phyloP scores from a whole-genome alignment of 2,113 vertebrate genomes.

The Sorex araneus region DNA sequence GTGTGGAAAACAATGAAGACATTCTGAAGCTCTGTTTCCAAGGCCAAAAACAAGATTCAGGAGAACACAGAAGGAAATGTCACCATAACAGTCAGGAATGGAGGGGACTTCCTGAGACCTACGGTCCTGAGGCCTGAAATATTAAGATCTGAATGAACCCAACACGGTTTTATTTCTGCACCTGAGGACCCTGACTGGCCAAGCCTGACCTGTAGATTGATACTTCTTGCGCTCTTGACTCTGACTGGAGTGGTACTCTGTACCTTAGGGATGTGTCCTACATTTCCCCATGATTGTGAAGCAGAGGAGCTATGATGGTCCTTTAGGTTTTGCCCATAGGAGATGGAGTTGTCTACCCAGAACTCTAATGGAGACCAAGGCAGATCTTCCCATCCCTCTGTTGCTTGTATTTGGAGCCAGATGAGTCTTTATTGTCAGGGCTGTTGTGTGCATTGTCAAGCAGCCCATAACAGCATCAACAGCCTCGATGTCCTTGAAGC shows the following conservation, averaged over 20 bases:
- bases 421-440: no score
- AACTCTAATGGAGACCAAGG: neutral
- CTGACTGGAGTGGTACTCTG: neutral
- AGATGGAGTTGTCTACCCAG: fast-evolving
- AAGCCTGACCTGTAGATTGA: constrained; percentile 3
- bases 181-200: neutral
- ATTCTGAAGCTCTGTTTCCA: constrained; percentile 42
- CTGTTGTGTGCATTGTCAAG: fast-evolving
- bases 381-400: neutral
- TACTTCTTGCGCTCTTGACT: neutral
- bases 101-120: neutral
- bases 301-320: fast-evolving
- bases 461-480: neutral
- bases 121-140: no score
- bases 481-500: no score
- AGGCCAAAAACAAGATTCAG: constrained; percentile 51
- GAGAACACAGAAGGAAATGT: neutral
- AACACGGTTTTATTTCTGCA: neutral
- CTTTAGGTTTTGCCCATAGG: neutral
- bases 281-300: neutral
- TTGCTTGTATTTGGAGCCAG: no score
- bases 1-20: constrained; percentile 50
- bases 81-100: constrained; percentile 20
- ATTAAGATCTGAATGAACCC: no score
- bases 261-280: neutral